phyloP scores from a whole-genome alignment of 1,140 invertebrate genomes.

The Bilobella aurantiaca region DNA sequence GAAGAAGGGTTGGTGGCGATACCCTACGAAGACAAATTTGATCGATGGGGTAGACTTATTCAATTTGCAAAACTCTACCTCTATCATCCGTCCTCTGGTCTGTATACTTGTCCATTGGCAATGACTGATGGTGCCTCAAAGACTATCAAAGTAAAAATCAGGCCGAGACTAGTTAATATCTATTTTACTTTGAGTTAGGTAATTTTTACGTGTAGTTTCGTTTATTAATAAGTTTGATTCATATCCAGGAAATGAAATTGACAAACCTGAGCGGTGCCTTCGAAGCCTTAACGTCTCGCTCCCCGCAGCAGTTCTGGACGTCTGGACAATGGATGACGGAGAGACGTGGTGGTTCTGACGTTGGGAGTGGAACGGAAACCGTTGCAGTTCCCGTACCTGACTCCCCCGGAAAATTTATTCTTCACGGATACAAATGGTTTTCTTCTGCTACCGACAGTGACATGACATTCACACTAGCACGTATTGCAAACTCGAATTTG shows the following conservation, averaged over 20 bases:
- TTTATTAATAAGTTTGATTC: too few species aligned
- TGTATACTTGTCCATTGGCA: slow-evolving; percentile 51
- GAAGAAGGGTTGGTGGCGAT: slow-evolving; percentile 50
- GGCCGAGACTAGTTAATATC: background rate
- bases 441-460: slow-evolving; percentile 53
- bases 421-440: slow-evolving; percentile 54
- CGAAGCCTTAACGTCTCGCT: slow-evolving; percentile 41
- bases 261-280: slow-evolving; percentile 39
- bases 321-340: slow-evolving; percentile 59
- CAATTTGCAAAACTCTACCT: slow-evolving; percentile 50
- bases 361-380: slow-evolving; percentile 50
- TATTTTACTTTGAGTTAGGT: too few species aligned
- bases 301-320: slow-evolving; percentile 49
- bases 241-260: slow-evolving; percentile 28
- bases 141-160: slow-evolving; percentile 41
- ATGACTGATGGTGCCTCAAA: slow-evolving; percentile 44
- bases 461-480: slow-evolving; percentile 50
- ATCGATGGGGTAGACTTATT: slow-evolving; percentile 46
- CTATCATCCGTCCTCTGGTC: slow-evolving; percentile 46
- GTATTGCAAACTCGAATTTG: slow-evolving; percentile 42
- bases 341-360: slow-evolving; percentile 50
- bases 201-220: too few species aligned
- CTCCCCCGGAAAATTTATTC: slow-evolving; percentile 40
- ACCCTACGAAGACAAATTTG: slow-evolving; percentile 45
- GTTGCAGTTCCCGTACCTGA: slow-evolving; percentile 42